A percentile compares a stretch with the other conserved stretches of the same genome.
Conservation (phyloP, 2,888 invertebrate species). For the Busseola fusca region DNA sequence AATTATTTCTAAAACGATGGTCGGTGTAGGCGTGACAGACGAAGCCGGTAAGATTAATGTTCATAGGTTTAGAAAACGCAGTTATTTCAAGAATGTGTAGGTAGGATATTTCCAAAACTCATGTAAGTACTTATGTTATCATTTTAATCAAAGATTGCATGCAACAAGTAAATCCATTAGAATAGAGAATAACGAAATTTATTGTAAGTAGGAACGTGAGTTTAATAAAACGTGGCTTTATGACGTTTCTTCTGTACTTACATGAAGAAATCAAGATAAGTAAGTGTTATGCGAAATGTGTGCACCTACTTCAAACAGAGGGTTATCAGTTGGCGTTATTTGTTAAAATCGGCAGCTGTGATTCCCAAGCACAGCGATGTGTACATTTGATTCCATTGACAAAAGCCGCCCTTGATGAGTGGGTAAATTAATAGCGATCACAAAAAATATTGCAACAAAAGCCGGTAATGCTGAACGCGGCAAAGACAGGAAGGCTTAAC, state of each 20-base stretch:
- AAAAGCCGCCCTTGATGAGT: constrained; percentile 81
- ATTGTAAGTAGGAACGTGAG: constrained; percentile 34
- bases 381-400: constrained; percentile 79
- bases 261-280: constrained; percentile 61
- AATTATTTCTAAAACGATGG: constrained; percentile 77
- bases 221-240: constrained; percentile 57
- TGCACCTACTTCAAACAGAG: constrained; percentile 66
- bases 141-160: constrained; percentile 45
- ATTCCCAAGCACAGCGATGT: constrained; percentile 75
- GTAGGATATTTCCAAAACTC: constrained; percentile 31
- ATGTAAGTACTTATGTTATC: constrained; percentile 18
- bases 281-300: constrained; percentile 60
- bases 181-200: constrained; percentile 48
- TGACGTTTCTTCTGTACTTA: constrained; percentile 50
- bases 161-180: constrained; percentile 23
- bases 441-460: constrained; percentile 57
- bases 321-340: constrained; percentile 78
- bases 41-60: constrained; percentile 32
- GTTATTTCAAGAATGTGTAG: not conserved
- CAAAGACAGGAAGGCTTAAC: not conserved
- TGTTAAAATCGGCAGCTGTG: constrained; percentile 84
- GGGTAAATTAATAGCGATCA: constrained; percentile 76
- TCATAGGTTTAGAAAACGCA: constrained; percentile 2
- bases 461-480: constrained; percentile 16
- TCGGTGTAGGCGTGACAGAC: constrained; percentile 68